Evolutionary conservation across 1,140 invertebrate species (phyloP).

Genomic region (Caerostris extrusa): DNA sequence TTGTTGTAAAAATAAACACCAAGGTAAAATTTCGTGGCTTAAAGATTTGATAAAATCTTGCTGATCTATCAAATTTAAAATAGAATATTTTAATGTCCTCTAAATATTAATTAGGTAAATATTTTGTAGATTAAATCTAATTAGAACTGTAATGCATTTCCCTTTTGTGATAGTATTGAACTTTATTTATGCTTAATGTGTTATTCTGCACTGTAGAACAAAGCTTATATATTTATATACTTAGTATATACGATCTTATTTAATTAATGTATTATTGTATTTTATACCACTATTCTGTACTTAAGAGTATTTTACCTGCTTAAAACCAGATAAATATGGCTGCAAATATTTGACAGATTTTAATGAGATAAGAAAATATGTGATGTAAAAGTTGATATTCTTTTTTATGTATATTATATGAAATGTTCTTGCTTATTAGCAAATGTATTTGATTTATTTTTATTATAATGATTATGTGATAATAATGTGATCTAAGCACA

Average conservation of each 20-base stretch:
- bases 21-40: too few species aligned
- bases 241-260: background rate
- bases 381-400: background rate
- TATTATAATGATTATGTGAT: background rate
- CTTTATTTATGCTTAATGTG: background rate
- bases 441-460: background rate
- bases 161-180: background rate
- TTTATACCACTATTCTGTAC: background rate
- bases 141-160: too few species aligned
- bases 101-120: too few species aligned
- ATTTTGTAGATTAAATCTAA: too few species aligned
- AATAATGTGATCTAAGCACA: background rate
- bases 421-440: background rate
- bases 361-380: background rate
- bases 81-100: too few species aligned
- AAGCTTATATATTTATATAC: slow-evolving; percentile 35
- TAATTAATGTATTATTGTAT: background rate
- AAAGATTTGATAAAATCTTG: too few species aligned
- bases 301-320: background rate
- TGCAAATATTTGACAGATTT: background rate
- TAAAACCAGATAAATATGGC: background rate
- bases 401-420: background rate
- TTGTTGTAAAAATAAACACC: too few species aligned
- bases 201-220: background rate
- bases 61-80: too few species aligned